A percentile compares a stretch with the other conserved stretches of the same genome.
Evolutionary conservation across 2,888 invertebrate genomes (phyloP).

Genomic region (Diarsia dahlii): DNA sequence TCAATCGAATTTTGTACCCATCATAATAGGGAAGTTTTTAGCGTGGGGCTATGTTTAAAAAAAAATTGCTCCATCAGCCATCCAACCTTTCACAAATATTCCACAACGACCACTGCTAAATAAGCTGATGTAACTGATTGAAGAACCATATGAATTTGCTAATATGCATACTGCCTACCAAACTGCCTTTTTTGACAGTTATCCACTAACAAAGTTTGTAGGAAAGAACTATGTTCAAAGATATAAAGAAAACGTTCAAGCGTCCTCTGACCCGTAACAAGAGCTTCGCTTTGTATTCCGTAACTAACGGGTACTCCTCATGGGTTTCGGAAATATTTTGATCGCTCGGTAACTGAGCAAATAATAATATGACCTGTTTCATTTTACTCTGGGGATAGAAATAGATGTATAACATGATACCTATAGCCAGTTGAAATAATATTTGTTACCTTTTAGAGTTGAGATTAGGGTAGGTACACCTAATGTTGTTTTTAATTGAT

Average conservation of each 20-base stretch:
- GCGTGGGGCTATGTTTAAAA: no score
- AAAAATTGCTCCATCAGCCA: no score
- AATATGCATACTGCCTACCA: no score
- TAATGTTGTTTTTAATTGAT: no score
- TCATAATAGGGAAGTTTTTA: no score
- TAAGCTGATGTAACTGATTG: no score
- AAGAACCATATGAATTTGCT: no score
- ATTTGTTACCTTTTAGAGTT: no score
- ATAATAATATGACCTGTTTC: conserved; percentile 11
- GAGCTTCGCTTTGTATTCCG: conserved; percentile 29
- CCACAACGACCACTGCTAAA: no score
- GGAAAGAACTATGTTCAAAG: conserved; percentile 25
- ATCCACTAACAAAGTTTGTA: background rate
- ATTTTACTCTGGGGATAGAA: background rate
- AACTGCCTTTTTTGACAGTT: background rate
- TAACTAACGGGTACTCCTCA: conserved; percentile 15
- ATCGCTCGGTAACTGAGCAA: conserved; percentile 36
- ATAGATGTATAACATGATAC: background rate
- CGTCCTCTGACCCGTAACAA: conserved; percentile 15
- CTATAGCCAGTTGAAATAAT: background rate
- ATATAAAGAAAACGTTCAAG: conserved; percentile 38
- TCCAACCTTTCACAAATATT: no score
- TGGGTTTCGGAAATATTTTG: conserved; percentile 35
- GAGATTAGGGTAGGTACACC: no score
- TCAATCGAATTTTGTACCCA: no score